A percentile compares a stretch with the other conserved stretches of the same genome.
Evolutionary conservation across 30 jellyfish, hydroid and myxozoan genomes (phyloP).

Genomic region (Mastigias papua): DNA sequence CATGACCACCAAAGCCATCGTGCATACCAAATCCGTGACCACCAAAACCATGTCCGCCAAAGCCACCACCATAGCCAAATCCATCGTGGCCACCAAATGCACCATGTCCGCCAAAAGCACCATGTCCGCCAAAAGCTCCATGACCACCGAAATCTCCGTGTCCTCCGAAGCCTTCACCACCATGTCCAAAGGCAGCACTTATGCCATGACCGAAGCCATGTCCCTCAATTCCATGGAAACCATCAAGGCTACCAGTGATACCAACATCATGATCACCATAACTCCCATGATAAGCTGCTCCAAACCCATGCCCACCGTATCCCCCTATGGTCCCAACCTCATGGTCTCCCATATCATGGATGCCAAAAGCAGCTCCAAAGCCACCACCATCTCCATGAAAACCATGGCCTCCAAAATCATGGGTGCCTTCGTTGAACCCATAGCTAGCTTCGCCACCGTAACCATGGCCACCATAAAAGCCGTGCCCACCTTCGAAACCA

Average conservation of each 20-base stretch:
- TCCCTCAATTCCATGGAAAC: slow-evolving; percentile 37
- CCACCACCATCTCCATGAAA: slow-evolving; percentile 43
- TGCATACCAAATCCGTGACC: slow-evolving; percentile 42
- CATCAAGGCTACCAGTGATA: slow-evolving; percentile 34
- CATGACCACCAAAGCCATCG: slow-evolving; percentile 70
- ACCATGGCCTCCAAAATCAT: slow-evolving; percentile 33
- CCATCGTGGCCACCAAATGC: slow-evolving; percentile 57
- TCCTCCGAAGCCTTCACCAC: slow-evolving; percentile 64
- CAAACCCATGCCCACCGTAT: slow-evolving; percentile 36
- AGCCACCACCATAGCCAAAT: slow-evolving; percentile 40
- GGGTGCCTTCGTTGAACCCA: slow-evolving; percentile 34
- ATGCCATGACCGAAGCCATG: slow-evolving; percentile 48
- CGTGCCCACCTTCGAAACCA: slow-evolving; percentile 59
- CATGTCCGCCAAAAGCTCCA: slow-evolving; percentile 58
- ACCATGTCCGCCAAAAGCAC: slow-evolving; percentile 30
- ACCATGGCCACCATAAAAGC: slow-evolving; percentile 49
- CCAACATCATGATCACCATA: slow-evolving; percentile 53
- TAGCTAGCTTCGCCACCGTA: slow-evolving; percentile 38
- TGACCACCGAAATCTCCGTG: slow-evolving; percentile 58
- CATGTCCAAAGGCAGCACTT: slow-evolving; percentile 29
- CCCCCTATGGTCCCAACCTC: slow-evolving; percentile 32
- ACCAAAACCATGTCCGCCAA: slow-evolving; percentile 64
- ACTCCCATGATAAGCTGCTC: slow-evolving; percentile 32
- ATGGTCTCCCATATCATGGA: slow-evolving; percentile 31
- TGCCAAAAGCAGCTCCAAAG: slow-evolving; percentile 44